These are phyloP conservation scores for Chanos chanos DNA, from an alignment of 2,797 vertebrate genomes.

Conservation along the genomic window DNA sequence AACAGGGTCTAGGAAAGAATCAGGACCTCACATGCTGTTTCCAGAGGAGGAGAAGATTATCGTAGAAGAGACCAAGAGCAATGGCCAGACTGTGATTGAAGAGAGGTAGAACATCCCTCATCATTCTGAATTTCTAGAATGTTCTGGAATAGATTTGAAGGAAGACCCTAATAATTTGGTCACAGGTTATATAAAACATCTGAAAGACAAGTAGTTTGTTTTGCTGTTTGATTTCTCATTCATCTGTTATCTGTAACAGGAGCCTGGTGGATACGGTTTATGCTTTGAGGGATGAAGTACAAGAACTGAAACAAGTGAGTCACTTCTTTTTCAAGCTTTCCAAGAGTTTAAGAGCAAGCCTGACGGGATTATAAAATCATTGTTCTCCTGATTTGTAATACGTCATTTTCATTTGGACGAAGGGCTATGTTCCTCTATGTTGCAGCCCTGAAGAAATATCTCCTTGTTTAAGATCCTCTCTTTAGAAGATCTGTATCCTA, in stretches of 20 bases:
- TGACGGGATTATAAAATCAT: too few relatives aligned
- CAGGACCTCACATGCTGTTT: conserved; percentile 89
- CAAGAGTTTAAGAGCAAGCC: too few relatives aligned
- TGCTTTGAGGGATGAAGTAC: conserved; percentile 93
- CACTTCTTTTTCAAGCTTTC: too few relatives aligned
- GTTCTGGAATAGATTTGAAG: neutral
- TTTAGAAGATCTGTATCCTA: too few relatives aligned
- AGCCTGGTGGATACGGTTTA: conserved; percentile 97
- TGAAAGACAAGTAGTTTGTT: neutral
- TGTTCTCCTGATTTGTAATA: neutral
- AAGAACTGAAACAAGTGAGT: conserved; percentile 91
- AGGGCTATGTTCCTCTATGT: too few relatives aligned
- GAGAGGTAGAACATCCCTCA: conserved; percentile 85
- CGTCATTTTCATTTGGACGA: too few relatives aligned
- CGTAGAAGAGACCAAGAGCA: conserved; percentile 90
- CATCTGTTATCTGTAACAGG: conserved; percentile 62
- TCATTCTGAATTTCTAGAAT: neutral
- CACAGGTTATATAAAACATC: too few relatives aligned
- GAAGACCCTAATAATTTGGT: neutral
- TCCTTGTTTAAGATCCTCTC: too few relatives aligned
- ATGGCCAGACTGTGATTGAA: conserved; percentile 90
- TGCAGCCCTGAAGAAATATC: too few relatives aligned
- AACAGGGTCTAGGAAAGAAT: conserved; percentile 85
- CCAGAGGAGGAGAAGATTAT: conserved; percentile 92
- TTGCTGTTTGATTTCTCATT: neutral